Evolutionary conservation across 1,140 invertebrate species (phyloP).

Genomic region (Lepidurus couesii): DNA sequence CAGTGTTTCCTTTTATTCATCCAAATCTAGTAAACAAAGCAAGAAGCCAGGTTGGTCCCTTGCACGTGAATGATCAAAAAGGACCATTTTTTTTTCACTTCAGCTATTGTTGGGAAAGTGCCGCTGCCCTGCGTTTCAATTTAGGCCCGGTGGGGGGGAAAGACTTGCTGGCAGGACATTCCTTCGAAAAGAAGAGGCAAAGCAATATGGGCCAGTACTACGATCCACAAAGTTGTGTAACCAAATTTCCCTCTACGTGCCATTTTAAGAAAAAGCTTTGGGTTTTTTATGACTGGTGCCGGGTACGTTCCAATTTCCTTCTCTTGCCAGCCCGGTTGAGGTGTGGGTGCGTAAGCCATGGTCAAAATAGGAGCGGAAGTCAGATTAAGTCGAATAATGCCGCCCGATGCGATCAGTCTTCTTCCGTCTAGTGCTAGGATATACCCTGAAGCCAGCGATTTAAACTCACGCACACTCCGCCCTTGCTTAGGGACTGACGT

Average conservation of each 20-base stretch:
- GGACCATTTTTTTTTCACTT: background rate
- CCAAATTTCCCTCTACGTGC: no score
- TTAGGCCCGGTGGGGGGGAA: background rate
- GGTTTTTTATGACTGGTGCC: no score
- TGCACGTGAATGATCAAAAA: background rate
- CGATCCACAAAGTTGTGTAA: no score
- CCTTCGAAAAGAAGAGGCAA: background rate
- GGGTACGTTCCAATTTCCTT: background rate
- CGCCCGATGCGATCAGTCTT: background rate
- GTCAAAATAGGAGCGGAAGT: constrained; percentile 10
- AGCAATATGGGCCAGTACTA: no score
- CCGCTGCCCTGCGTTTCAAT: background rate
- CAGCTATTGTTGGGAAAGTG: background rate
- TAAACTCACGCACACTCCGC: background rate
- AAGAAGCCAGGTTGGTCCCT: background rate
- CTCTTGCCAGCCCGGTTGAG: background rate
- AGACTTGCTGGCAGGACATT: constrained; percentile 4
- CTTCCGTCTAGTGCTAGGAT: background rate
- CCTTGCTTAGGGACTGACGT: no score
- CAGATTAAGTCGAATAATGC: background rate
- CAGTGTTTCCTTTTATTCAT: no score
- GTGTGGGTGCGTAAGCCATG: background rate
- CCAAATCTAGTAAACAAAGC: no score
- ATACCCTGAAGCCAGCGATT: background rate
- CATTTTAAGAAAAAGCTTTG: no score